Percentiles rank a stretch among this genome's conserved stretches.
phyloP scores from a whole-genome alignment of 2,888 invertebrate genomes.

The Lottia gigantea region DNA sequence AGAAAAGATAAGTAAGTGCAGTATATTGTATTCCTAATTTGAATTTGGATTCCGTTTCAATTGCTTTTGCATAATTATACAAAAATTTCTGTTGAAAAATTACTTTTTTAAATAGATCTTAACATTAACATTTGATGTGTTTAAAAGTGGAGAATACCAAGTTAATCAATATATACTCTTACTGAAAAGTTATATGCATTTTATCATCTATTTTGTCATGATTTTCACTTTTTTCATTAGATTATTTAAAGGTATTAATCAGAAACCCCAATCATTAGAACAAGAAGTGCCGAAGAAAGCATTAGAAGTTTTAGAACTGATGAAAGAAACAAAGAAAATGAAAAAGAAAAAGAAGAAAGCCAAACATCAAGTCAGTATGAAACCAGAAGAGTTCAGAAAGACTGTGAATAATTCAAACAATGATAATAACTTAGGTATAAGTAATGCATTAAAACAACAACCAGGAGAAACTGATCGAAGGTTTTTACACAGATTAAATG shows the following conservation, averaged over 20 bases:
- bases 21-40: neutral
- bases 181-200: no score
- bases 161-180: no score
- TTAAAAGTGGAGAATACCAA: no score
- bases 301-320: conserved; percentile 36
- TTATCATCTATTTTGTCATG: no score
- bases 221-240: conserved; percentile 4
- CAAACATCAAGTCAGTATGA: conserved; percentile 11
- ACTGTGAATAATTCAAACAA: neutral
- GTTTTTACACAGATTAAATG: conserved; percentile 49
- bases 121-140: no score
- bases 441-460: conserved; percentile 36
- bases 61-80: no score
- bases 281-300: conserved; percentile 46
- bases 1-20: conserved; percentile 25
- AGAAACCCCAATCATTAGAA: conserved; percentile 17
- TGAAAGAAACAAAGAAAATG: conserved; percentile 24
- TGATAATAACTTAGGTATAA: neutral
- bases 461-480: conserved; percentile 44
- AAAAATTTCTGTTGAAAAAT: no score
- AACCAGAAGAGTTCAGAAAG: conserved; percentile 6
- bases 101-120: no score
- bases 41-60: no score
- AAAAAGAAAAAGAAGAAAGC: conserved; percentile 26
- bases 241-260: conserved; percentile 20